Base-by-base conservation (phyloP, 2,888 invertebrate genomes). In the Aspidiotus destructor region DNA sequence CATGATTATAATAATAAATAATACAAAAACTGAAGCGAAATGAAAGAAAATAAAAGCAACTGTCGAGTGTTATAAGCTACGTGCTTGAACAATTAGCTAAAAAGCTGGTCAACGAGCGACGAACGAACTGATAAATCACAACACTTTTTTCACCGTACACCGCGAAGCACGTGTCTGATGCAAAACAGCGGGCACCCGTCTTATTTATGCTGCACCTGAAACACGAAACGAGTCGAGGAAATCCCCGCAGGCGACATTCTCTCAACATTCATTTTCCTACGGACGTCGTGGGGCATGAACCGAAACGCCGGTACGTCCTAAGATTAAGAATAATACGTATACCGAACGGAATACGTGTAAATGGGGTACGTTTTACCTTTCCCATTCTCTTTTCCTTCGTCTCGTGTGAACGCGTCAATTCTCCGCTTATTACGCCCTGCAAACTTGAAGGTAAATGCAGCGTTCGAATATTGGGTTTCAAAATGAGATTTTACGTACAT, bases 231-330 rank as follows among this genome's bases (percentile, higher is more conserved):
- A 28, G 44, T 40, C 62, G 54, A 63, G 54, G 54, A 54, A 63
- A 63, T 63, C 63, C 11, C 40, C 63, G 16, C 13, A 42, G 44
- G 16, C 42, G 61, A 42, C 16, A 42, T 48, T 48, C 48, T 13
- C n/a, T 48, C 42, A 42, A 42, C 16, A 42, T 48, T 48, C 48
- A 48, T 48, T 48, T 48, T 48, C 48, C 48, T 9, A 15, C 52
- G 48, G 15, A 58, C 48, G 60, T 44, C 57, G 65, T 48, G 65
- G 40, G 58, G 65, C 65, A 67, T 48, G 55, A 67, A 67, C 65
- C 65, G 65, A 67, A 67, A 67, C 65, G 65, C 42, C 58, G 52
- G 65, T 55, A 58, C 48, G 58, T 60, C 65, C 58, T 13, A 55
- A 67, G 65, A 67, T 28, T 28, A 67, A 67, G 65, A 11, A 48